phyloP scores from a whole-genome alignment of 2,113 vertebrate species.

The Copsychus sechellarum region DNA sequence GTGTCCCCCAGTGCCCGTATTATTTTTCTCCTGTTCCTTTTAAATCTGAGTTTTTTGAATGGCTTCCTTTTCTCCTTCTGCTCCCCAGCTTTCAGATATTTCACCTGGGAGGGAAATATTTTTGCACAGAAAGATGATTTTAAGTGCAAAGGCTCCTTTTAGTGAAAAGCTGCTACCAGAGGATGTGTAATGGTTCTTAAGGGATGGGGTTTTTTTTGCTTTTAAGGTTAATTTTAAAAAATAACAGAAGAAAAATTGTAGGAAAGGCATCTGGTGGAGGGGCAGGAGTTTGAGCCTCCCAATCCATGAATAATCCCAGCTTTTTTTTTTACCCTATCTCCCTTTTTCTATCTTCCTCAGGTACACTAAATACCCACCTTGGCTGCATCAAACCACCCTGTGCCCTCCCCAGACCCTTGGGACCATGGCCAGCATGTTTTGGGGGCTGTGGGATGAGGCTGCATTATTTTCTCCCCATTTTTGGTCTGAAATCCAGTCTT shows the following conservation, averaged over 20 bases:
- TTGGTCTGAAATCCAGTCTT: neutral
- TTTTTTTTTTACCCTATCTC: neutral
- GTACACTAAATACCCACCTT: neutral
- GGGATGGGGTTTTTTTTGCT: neutral
- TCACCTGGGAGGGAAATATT: neutral
- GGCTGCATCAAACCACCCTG: neutral
- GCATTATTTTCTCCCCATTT: neutral
- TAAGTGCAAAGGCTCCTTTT: neutral
- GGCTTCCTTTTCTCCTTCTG: neutral
- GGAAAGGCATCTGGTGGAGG: neutral
- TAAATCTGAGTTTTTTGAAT: neutral
- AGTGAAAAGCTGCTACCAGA: neutral
- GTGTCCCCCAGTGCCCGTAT: neutral
- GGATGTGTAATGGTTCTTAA: neutral
- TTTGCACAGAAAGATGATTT: neutral
- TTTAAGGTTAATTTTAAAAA: neutral
- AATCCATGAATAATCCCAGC: neutral
- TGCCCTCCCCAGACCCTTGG: fast-evolving
- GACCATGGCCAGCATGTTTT: fast-evolving
- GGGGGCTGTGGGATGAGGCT: fast-evolving
- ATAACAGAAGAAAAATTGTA: neutral
- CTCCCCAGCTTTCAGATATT: neutral
- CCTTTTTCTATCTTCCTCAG: conserved; percentile 25
- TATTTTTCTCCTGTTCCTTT: neutral
- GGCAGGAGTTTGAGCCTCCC: neutral